Base-by-base conservation (phyloP, 2,888 invertebrate species). In the Lydus trimaculatus region DNA sequence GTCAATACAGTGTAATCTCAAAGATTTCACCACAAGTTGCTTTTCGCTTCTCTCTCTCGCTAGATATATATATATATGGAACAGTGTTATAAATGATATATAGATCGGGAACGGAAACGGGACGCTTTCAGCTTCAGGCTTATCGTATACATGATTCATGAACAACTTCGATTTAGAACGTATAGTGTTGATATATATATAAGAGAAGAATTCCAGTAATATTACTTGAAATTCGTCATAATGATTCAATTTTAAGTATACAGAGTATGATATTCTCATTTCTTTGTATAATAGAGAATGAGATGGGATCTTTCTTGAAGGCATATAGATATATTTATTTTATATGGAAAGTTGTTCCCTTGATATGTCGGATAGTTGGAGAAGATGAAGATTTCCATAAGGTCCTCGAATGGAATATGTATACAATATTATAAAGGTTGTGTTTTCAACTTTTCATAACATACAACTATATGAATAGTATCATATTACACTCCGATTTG, bases 71-170 rank as follows among this genome's bases (percentile, higher is more conserved):
- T 9, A 7, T 9, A 20, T 20, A 20, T 48, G 9, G 20, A 48
- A n/a, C 2, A n/a, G n/a, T 43, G n/a, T n/a, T 48, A 48, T 48
- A 20, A 20, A 36, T 9, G 36, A 36, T 36, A 1, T 36, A 36
- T 36, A 36, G 36, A 36, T 9, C 13, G 3, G 7, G 2, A 15
- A 36, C 9, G 20, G 48, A 48, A 20, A 48, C 48, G 48, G 48
- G 48, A 7, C 48, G 48, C 48, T 48, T 48, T 48, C 48, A 48
- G 20, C 20, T 48, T 20, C 48, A 23, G 48, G 48, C 48, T 48
- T 48, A 48, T 48, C 48, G 23, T 9, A 48, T 48, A 48, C 8
- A 48, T 48, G 48, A 48, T 48, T 48, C 48, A 48, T 48, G 48
- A 48, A 48, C 20, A n/a, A 9, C 5, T 48, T 48, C 48, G 48